Evolutionary conservation across 2,113 vertebrate genomes (phyloP), one percentile per base, ranked within the genome.

Genomic region (Craseonycteris thonglongyai): DNA sequence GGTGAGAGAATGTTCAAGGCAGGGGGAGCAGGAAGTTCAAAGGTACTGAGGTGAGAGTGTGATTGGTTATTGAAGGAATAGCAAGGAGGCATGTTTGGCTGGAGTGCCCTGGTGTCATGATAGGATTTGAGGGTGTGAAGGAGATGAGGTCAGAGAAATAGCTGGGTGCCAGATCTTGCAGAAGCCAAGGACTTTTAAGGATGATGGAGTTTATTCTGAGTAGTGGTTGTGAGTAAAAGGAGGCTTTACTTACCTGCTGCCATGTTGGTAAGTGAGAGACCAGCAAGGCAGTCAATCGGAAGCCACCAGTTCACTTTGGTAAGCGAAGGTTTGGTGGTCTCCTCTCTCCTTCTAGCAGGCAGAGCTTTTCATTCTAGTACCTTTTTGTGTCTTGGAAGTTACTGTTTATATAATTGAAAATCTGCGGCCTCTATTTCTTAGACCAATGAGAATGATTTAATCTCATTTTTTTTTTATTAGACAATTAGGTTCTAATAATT

Each of bases 331-430:
- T 79, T 26, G 59, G 6, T 68, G 21, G 51, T 61, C 14, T 33
- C 38, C 21, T 33, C 9, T 90, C 10, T 86, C 42, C 68, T 75
- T 66, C 49, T 1, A 74, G 30, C 14, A 54, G 35, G 35, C 40
- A 51, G 54, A 2, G 0, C 65, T 91, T 93, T 81, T 42, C 12
- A 4, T 66, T 75, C 26, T 61, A 86, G 59, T 21, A 35, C 33
- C 40, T 80, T 80, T 88, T 66, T 16, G 33, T 56, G 7, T 56
- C 13, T 79, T 75, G 45, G 74, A 61, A 69, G 38, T 61, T 84
- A 63, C 12, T 66, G n/a, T 65, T 13, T 78, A 58, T 56, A 16
- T 47, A 82, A 40, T 65, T 88, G n/a, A 51, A 93, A 88, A 83
- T 66, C n/a, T 82, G 28, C 1, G 61, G 11, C 45, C n/a, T 84